Conservation (phyloP, 2,888 invertebrate genomes). For the Hydraecia micacea region DNA sequence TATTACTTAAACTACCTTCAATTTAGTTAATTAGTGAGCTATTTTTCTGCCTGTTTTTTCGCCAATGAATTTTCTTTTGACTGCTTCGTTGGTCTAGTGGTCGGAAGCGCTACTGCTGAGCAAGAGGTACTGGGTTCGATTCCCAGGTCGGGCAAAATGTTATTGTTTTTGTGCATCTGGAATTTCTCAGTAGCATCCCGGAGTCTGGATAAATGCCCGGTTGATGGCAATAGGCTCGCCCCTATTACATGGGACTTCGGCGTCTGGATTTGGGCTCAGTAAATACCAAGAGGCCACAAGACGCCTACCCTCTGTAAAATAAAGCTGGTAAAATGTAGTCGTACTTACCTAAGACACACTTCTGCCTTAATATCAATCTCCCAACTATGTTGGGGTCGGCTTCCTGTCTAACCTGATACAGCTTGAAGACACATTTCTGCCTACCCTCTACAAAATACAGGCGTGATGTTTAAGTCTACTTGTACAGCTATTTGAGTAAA, state of each 20-base stretch:
- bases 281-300: not conserved
- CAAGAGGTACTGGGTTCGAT: not conserved
- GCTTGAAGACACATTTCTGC: not conserved
- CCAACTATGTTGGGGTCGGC: not conserved
- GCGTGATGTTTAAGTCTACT: not conserved
- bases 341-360: not conserved
- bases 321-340: not conserved
- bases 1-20: not conserved
- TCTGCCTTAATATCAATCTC: no score
- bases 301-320: not conserved
- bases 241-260: not conserved
- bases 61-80: not conserved
- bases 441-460: not conserved
- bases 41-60: not conserved
- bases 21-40: conserved; percentile 4
- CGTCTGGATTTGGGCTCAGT: not conserved
- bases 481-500: conserved; percentile 2
- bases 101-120: not conserved
- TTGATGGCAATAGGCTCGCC: no score
- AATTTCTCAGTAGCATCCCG: not conserved
- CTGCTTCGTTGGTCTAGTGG: not conserved
- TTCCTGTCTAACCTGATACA: not conserved
- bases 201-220: not conserved
- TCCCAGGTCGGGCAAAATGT: not conserved
- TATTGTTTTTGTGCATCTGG: not conserved